Evolutionary conservation across 2,888 invertebrate species (phyloP).

Genomic region (Sinodicranocentrus sp.): DNA sequence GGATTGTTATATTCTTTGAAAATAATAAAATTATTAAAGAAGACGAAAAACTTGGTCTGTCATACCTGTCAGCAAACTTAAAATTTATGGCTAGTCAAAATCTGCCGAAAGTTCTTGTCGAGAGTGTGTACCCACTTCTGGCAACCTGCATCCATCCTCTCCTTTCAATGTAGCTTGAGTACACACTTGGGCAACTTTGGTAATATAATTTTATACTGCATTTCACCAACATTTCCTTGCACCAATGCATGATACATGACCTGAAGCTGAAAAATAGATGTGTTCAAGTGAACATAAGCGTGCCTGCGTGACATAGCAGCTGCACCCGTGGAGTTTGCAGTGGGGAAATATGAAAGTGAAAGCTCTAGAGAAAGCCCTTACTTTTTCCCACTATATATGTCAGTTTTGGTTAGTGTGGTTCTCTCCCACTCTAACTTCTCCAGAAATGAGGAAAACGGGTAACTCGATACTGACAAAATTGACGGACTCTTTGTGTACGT

Average conservation of each 20-base stretch:
- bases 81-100: constrained; percentile 67
- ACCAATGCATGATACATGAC: background rate
- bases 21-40: constrained; percentile 62
- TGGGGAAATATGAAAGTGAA: constrained; percentile 1
- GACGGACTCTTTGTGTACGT: constrained; percentile 8
- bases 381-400: constrained; percentile 28
- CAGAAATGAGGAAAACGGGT: constrained; percentile 42
- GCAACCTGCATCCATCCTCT: background rate
- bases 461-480: constrained; percentile 40
- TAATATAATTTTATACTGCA: constrained; percentile 17
- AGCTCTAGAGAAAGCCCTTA: background rate
- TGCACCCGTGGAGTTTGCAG: background rate
- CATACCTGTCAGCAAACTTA: constrained; percentile 66
- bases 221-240: constrained; percentile 15
- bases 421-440: constrained; percentile 36
- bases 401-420: constrained; percentile 51
- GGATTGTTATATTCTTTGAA: constrained; percentile 12
- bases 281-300: constrained; percentile 48
- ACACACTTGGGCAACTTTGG: background rate
- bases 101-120: constrained; percentile 35
- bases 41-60: constrained; percentile 59
- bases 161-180: background rate
- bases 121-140: background rate
- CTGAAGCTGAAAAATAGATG: constrained; percentile 39
- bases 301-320: constrained; percentile 4